Conservation (phyloP, 2,113 vertebrate genomes). For the Psilopsiagon aurifrons region DNA sequence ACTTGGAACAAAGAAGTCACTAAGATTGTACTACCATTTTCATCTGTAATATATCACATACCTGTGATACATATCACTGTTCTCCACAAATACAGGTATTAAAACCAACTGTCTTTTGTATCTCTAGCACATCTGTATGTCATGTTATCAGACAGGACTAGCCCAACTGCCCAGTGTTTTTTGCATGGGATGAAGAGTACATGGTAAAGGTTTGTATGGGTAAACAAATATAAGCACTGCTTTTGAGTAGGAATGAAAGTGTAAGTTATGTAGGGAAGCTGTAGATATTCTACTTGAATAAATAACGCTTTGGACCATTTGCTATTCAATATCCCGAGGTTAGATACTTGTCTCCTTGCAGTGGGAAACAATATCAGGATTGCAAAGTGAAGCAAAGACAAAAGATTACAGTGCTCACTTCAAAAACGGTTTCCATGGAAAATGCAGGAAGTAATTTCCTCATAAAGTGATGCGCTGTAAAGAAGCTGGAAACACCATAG, state of each 20-base stretch:
- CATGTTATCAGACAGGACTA: neutral
- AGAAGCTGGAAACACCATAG: neutral
- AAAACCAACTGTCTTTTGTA: neutral
- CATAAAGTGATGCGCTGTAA: neutral
- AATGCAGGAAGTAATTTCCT: neutral
- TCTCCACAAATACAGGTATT: neutral
- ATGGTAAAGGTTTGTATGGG: neutral
- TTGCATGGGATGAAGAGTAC: neutral
- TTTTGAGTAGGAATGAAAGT: neutral
- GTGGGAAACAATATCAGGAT: neutral
- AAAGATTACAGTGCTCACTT: neutral
- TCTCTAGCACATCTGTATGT: neutral
- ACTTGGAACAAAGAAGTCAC: neutral
- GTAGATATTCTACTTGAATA: neutral
- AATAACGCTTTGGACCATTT: neutral
- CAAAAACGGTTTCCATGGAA: neutral
- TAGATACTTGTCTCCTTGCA: neutral
- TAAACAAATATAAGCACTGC: neutral
- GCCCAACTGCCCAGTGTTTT: neutral
- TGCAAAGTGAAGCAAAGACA: neutral
- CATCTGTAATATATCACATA: neutral
- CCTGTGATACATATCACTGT: neutral
- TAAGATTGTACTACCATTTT: neutral
- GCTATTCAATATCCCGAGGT: neutral
- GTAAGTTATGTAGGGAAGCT: neutral